Conservation (phyloP, 1,140 invertebrate species). For the Hormaphis cornu region DNA sequence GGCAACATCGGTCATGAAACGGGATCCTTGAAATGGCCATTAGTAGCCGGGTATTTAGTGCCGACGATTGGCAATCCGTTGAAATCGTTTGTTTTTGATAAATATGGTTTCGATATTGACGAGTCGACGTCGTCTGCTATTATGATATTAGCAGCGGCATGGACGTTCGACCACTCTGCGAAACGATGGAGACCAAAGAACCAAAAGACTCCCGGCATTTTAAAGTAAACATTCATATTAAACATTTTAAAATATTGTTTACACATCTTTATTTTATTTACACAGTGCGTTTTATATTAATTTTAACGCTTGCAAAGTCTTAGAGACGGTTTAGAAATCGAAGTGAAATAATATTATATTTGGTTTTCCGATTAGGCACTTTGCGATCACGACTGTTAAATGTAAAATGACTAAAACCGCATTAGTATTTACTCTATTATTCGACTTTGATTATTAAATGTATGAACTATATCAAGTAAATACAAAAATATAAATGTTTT, state of each 20-base stretch:
- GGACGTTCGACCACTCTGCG: conserved; percentile 60
- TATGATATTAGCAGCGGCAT: conserved; percentile 53
- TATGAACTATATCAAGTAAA: no score
- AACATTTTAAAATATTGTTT: conserved; percentile 5
- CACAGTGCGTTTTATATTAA: no score
- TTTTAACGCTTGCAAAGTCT: no score
- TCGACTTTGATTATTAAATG: no score
- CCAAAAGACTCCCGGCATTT: conserved; percentile 45
- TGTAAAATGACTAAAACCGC: no score
- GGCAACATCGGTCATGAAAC: conserved; percentile 78
- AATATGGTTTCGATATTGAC: conserved; percentile 48
- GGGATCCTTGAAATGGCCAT: conserved; percentile 56
- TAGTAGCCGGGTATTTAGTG: conserved; percentile 57
- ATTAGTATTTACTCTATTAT: no score
- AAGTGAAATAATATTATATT: no score
- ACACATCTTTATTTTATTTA: no score
- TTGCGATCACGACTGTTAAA: no score
- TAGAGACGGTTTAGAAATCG: no score
- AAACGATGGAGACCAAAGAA: conserved; percentile 67
- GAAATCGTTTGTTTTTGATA: conserved; percentile 25
- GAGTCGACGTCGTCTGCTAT: conserved; percentile 56
- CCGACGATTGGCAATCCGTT: conserved; percentile 48
- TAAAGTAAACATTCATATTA: conserved; percentile 41
- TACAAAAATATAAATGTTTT: no score
- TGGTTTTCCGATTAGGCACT: no score